Base-by-base conservation (phyloP, 2,797 vertebrate genomes). In the Nothura maculosa region DNA sequence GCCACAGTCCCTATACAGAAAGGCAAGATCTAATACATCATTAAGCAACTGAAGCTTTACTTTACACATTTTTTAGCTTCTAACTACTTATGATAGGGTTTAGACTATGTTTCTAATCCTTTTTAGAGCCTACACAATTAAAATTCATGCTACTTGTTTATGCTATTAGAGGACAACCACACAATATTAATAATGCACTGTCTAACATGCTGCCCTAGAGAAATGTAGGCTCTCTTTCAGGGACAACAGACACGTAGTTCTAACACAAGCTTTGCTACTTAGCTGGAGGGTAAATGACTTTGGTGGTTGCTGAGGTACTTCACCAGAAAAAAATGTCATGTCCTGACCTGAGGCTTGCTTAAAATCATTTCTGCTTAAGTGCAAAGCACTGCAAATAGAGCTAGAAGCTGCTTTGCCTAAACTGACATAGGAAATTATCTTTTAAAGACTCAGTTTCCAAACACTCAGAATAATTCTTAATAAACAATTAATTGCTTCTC, bases 61-160 rank as follows among this genome's bases (percentile, higher is more conserved):
- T 95, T 91, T 87, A 92, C 10, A 20, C 94, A 4, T 95, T 97
- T 94, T 93, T 12, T 22, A 93, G 89, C 94, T 96, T 97, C 96
- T 97, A 96, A 96, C 88, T 96, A 95, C 96, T 97, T 96, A 95
- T 94, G 92, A 95, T 89, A 82, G 66, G 48, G 54, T 88, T 92
- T 92, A 83, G 85, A 81, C 69, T 91, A 81, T 76, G 73, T 95
- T 93, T 96, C 94, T 96, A 95, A 94, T 92, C 68, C 88, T 94
- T 95, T 95, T 82, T 92, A 94, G 80, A 96, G 82, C 40, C 67
- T 88, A 84, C 54, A 72, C 90, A 96, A 91, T 93, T 97, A 94
- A 96, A 96, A 96, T n/a, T 45, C 92, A 94, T 72, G 74, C 48
- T 96, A 93, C 83, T 89, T 95, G 63, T 96, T 94, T 92, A 87